These are phyloP conservation scores for Vollenhovia emeryi DNA, from an alignment of 1,140 invertebrate species.

Conservation along the genomic window DNA sequence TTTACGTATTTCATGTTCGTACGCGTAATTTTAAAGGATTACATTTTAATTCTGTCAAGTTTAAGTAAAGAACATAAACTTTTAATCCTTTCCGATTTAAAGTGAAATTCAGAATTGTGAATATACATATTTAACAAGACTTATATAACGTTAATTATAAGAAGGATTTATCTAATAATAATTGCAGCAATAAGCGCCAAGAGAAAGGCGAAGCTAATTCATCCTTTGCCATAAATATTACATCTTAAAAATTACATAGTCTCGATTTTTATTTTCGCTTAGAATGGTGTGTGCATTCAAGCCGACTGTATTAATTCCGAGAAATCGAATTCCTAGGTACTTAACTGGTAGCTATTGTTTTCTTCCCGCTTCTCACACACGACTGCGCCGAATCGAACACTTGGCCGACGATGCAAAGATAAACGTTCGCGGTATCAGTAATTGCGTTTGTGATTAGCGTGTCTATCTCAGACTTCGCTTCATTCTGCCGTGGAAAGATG, in stretches of 20 bases:
- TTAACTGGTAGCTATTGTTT: conserved; percentile 27
- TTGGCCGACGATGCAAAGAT: conserved; percentile 8
- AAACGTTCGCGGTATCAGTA: background rate
- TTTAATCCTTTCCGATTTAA: background rate
- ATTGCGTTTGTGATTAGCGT: background rate
- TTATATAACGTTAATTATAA: background rate
- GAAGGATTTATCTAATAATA: background rate
- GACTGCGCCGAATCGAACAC: background rate
- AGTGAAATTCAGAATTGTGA: background rate
- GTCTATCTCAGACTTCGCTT: background rate
- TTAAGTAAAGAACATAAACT: background rate
- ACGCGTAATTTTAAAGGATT: background rate
- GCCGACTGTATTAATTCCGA: background rate
- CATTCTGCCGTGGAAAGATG: background rate
- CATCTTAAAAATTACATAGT: background rate
- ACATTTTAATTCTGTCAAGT: background rate
- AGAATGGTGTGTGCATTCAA: background rate
- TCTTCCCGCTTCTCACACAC: background rate
- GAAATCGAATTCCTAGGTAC: background rate
- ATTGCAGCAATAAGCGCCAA: background rate
- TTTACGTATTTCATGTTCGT: background rate
- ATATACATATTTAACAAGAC: background rate
- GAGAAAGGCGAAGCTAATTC: background rate
- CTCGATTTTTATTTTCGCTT: background rate
- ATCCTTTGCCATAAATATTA: background rate